Conservation (phyloP, 2,888 invertebrate genomes). For the Macaria notata region DNA sequence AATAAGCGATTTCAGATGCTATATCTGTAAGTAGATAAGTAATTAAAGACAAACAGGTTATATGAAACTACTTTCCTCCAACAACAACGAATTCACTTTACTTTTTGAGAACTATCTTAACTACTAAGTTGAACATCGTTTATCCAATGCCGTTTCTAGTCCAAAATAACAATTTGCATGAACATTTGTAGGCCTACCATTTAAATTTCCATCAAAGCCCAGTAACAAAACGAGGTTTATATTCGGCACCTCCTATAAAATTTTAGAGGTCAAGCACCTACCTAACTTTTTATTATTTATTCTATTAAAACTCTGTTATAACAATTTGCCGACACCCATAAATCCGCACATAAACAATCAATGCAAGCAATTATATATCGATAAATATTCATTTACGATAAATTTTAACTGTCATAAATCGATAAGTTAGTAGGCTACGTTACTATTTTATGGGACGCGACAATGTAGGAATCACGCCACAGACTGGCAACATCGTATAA, state of each 20-base stretch:
- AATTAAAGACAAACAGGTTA: too few species aligned
- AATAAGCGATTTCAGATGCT: too few species aligned
- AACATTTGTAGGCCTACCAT: too few species aligned
- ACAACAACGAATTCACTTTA: too few species aligned
- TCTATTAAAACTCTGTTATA: conserved; percentile 28
- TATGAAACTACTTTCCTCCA: too few species aligned
- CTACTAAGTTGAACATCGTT: too few species aligned
- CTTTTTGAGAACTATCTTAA: too few species aligned
- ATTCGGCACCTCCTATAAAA: not conserved
- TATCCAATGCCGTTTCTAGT: too few species aligned
- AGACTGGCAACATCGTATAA: conserved; percentile 2
- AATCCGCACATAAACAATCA: conserved; percentile 41
- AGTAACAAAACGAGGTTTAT: conserved; percentile 16
- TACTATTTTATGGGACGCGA: conserved; percentile 45
- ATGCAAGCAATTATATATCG: conserved; percentile 51
- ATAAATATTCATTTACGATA: conserved; percentile 58
- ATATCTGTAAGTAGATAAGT: too few species aligned
- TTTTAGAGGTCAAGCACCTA: conserved; percentile 30
- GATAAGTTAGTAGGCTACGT: conserved; percentile 47
- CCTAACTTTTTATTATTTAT: conserved; percentile 31
- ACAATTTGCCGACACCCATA: conserved; percentile 31
- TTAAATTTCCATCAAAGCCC: conserved; percentile 2
- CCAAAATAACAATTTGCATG: too few species aligned
- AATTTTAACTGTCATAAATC: conserved; percentile 58
- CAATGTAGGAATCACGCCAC: conserved; percentile 25